A percentile compares a stretch with the other conserved stretches of the same genome.
phyloP scores from a whole-genome alignment of 2,888 invertebrate genomes.

The Tipula vernalis region DNA sequence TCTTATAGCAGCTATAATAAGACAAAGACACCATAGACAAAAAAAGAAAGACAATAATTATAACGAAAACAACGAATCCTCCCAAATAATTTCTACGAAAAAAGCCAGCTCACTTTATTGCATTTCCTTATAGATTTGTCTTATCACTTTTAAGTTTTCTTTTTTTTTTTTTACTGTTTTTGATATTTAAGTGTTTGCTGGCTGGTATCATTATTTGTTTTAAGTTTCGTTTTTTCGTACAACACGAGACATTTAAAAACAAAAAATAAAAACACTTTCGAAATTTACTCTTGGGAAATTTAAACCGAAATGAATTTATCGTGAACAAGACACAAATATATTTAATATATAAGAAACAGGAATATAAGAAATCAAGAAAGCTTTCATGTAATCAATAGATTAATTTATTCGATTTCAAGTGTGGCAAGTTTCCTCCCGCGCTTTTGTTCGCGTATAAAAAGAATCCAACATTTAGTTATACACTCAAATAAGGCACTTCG shows the following conservation, averaged over 20 bases:
- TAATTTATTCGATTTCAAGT: not conserved
- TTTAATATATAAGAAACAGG: not conserved
- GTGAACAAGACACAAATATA: not conserved
- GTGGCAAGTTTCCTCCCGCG: not conserved
- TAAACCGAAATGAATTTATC: not conserved
- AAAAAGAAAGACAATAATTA: not conserved
- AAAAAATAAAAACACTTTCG: not conserved
- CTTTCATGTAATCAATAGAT: not conserved
- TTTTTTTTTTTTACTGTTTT: not conserved
- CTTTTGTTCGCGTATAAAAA: no score
- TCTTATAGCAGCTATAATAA: not conserved
- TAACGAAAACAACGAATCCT: not conserved
- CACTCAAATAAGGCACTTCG: not conserved
- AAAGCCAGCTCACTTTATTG: not conserved
- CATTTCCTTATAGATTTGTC: not conserved
- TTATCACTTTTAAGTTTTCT: not conserved
- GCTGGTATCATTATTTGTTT: not conserved
- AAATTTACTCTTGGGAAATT: not conserved
- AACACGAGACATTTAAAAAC: not conserved
- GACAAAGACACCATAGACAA: not conserved
- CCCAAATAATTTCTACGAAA: not conserved
- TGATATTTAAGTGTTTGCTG: not conserved
- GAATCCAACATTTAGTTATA: no score
- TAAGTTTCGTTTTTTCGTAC: not conserved
- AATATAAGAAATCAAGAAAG: not conserved